These are phyloP conservation scores for Agrotis clavis DNA, from an alignment of 2,888 invertebrate genomes.

Conservation along the genomic window DNA sequence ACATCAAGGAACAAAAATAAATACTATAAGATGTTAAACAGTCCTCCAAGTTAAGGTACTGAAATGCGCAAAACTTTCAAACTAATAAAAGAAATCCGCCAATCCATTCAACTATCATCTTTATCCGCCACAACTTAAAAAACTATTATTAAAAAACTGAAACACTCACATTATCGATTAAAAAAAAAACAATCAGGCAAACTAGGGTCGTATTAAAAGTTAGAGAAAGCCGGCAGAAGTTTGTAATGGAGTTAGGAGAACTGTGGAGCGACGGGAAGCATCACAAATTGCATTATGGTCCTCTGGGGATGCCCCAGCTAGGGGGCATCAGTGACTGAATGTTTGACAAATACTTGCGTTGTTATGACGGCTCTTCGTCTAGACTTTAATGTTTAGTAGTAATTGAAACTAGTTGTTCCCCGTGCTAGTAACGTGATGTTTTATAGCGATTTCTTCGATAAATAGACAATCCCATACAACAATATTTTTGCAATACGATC, in stretches of 20 bases:
- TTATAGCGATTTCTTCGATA: no score
- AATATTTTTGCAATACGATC: no score
- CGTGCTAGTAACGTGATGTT: no score
- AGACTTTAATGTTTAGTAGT: neutral
- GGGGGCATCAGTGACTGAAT: constrained; percentile 30
- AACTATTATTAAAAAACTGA: constrained; percentile 22
- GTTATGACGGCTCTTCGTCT: neutral
- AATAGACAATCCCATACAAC: no score
- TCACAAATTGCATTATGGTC: constrained; percentile 57
- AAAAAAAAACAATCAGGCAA: constrained; percentile 38
- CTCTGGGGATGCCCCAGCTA: neutral
- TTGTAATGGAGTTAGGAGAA: constrained; percentile 57
- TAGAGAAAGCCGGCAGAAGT: constrained; percentile 31
- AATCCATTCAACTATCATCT: neutral
- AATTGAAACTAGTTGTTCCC: no score
- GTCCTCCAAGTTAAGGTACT: neutral
- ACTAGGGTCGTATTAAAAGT: constrained; percentile 51
- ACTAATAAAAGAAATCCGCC: neutral
- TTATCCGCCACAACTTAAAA: constrained; percentile 5
- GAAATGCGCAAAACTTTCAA: neutral
- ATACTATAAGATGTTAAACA: no score
- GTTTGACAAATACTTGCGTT: constrained; percentile 48
- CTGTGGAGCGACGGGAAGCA: constrained; percentile 35
- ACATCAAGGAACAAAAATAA: no score
- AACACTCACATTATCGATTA: constrained; percentile 21